Base-by-base conservation (phyloP, 1,140 invertebrate species). In the Halotydeus destructor region DNA sequence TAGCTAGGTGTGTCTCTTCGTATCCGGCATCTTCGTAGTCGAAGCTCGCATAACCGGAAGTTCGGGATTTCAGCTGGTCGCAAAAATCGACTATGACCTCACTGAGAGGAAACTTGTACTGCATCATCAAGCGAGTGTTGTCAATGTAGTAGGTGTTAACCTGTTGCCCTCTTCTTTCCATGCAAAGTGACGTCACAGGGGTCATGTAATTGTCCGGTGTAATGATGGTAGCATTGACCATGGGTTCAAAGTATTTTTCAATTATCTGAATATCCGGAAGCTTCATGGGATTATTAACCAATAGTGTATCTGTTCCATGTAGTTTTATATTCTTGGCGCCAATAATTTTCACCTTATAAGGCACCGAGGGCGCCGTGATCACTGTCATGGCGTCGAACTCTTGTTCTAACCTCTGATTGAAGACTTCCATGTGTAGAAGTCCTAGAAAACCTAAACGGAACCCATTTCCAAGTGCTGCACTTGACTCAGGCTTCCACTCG, bases 81-180 rank as follows among this genome's bases (percentile, higher is more conserved):
- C 91, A 88, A 59, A 98, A 96, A 55, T 96, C 85, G 3, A 91
- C 56, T 2, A 96, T 74, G 22, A 98, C 77, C 69, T 98, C 91
- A 57, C 74, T 81, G 2, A 97, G 58, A 6, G 91, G 91, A 25
- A 98, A 60, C 38, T 74, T 63, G 53, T 75, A 86, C 50, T 79
- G 75, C 51, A 93, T 54, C 55, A 93, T 67, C 1, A 89, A 61
- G 55, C 80, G 68, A 28, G 71, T 64, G 41, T 82, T 69, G 57
- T 93, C 88, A 23, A 96, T 77, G 46, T 78, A 74, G 26, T 62
- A 70, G 0, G 74, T 71, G 9, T 71, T 73, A 44, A 72, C 66
- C 48, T 84, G 72, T 3, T 71, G 53, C 0, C 85, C 88, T 38
- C 91, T 63, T 45, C 75, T 69, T 34, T 84, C 78, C 54, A 61